Evolutionary conservation across 1,140 invertebrate species (phyloP).

Genomic region (Neoseiulus cucumeris): DNA sequence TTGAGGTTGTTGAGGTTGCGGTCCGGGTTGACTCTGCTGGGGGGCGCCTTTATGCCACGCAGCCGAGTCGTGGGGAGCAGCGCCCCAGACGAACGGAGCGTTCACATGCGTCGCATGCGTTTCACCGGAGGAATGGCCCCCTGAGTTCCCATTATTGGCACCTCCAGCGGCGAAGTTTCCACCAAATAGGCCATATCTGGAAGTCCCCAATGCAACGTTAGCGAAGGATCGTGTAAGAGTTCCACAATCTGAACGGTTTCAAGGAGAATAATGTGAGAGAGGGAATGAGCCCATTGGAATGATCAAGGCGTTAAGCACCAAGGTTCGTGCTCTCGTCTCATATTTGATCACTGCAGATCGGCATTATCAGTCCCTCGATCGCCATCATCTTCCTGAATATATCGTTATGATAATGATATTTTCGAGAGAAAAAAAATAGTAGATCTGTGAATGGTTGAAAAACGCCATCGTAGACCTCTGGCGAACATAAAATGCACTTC

Average conservation of each 20-base stretch:
- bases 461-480: no score
- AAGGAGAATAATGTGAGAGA: neutral
- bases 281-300: neutral
- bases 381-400: no score
- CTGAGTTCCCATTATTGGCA: slow-evolving; percentile 6
- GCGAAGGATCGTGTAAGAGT: neutral
- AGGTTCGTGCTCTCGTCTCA: neutral
- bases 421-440: no score
- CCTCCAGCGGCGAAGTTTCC: slow-evolving; percentile 11
- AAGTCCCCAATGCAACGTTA: no score
- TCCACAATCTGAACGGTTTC: neutral
- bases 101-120: slow-evolving; percentile 9
- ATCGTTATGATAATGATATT: no score
- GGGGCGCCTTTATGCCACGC: slow-evolving; percentile 1
- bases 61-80: neutral
- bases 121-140: slow-evolving; percentile 11
- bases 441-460: no score
- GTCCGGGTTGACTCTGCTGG: neutral
- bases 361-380: neutral
- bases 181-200: slow-evolving; percentile 9
- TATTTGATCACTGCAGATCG: neutral
- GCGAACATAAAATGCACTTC: no score
- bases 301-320: neutral
- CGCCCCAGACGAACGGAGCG: neutral
- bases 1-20: neutral